Evolutionary conservation across 1,140 invertebrate species (phyloP), one percentile per base, ranked within the genome.

Genomic region (Oncopodura yosiiana): DNA sequence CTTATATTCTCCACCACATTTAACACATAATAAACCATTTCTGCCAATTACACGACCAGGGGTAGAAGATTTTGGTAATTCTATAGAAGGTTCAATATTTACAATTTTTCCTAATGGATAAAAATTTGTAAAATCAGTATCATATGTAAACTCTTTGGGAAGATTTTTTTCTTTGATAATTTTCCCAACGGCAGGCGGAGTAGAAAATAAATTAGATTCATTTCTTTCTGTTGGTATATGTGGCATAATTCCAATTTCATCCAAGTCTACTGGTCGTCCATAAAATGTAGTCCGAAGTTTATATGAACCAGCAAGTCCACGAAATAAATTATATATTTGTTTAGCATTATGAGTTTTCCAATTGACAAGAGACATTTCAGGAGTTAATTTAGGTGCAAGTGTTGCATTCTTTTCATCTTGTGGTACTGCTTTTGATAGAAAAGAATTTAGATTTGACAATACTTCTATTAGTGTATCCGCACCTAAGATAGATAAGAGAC

Each of bases 401-500:
- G 81, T 81, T 34, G 81, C 76, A 48, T 72, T 71, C 48, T 69
- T 62, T 52, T 74, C 64, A 42, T 76, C 69, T 69, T 92, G 87
- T 26, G 75, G 71, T 54, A 66, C 69, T 19, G 76, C 75, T 52
- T 73, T 74, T 14, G 70, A 44, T 43, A 88, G 69, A 65, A 74
- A 73, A 11, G 73, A 44, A 8, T 80, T 77, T 46, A 88, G 70
- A 61, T 78, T 69, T 63, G 70, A 65, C 2, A 91, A 58, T 53
- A 78, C 79, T 56, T 84, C 69, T 14, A 81, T 67, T 37, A 90
- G 68, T 67, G 84, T 71, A 54, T 81, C 63, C 6, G 81, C 81
- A 34, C 89, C 89, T 61, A 82, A 66, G 29, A 74, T 68, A 1
- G 85, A 78, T 56, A 94, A 67, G 53, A 74, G 73, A 6, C 73